Evolutionary conservation across 2,888 invertebrate genomes (phyloP), one percentile per base, ranked within the genome.

Genomic region (Athalia circularis): DNA sequence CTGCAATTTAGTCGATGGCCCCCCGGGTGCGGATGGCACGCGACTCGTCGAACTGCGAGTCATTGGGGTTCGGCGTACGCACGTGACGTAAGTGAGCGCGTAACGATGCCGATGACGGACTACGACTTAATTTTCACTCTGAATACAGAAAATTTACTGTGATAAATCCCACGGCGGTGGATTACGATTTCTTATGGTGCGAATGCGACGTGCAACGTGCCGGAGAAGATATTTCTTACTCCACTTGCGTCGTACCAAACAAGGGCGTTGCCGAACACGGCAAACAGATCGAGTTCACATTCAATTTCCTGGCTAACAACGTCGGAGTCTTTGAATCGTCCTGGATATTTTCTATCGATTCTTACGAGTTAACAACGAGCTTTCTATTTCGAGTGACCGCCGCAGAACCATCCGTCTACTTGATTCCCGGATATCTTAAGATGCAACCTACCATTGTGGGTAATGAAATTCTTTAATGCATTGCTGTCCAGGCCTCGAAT

Each of bases 321-420:
- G 90, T 93, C n/a, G 95, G 95, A 87, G 90, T 92, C 3, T 93
- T 93, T 80, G 94, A 95, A 89, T 94, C 93, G 0, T 93, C 93
- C 85, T 95, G 94, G 94, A 92, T 91, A 82, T 94, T 95, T 84
- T 85, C 88, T 15, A 93, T 95, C 83, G 92, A 93, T 3, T 90
- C 91, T 76, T 91, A 93, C 86, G 90, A 92, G 81, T 89, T 94
- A 70, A 89, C 90, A 48, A 92, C 92, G 74, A 89, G 92, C 79
- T 92, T 95, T 85, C 86, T 95, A 29, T 91, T 95, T 11, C 94
- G 94, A 29, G 95, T 94, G 9, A 87, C 91, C 65, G 93, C 94
- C 0, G 90, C 92, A 79, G 94, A 95, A 83, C 94, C 95, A 0
- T 92, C 92, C 29, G 92, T 95, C 5, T 90, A 91, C 72, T 94